Conservation (phyloP, 2,113 vertebrate species). For the Muntiacus muntjak region DNA sequence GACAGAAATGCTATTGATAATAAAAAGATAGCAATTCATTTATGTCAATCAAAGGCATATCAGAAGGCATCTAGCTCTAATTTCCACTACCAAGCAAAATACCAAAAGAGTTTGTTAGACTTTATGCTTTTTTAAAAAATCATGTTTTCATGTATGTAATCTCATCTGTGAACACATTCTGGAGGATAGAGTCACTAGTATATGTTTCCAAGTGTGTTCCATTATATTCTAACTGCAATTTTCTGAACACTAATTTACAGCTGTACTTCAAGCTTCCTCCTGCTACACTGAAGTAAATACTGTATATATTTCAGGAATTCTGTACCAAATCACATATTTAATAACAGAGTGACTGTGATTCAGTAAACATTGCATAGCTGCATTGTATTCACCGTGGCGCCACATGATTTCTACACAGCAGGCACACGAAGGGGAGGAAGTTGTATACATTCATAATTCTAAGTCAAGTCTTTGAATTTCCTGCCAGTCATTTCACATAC, state of each 20-base stretch:
- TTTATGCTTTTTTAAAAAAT: not conserved
- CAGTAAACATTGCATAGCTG: conserved; percentile 57
- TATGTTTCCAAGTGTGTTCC: conserved; percentile 51
- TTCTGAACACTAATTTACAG: conserved; percentile 67
- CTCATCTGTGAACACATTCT: conserved; percentile 47
- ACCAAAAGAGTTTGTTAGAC: not conserved
- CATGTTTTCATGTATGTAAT: conserved; percentile 29
- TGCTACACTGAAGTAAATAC: conserved; percentile 53
- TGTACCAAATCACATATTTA: conserved; percentile 71
- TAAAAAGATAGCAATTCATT: not conserved
- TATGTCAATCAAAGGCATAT: not conserved
- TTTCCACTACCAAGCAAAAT: conserved; percentile 8
- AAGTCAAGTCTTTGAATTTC: not conserved
- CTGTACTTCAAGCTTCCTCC: conserved; percentile 41
- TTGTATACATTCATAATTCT: conserved; percentile 53
- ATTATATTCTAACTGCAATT: conserved; percentile 74
- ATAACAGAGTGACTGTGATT: conserved; percentile 65
- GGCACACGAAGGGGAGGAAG: not conserved
- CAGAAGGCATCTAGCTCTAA: not conserved
- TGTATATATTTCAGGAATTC: conserved; percentile 65
- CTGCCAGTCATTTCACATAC: not conserved
- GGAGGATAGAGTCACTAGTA: conserved; percentile 29
- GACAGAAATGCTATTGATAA: not conserved
- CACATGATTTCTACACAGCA: conserved; percentile 37
- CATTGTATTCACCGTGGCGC: not conserved